phyloP scores from a whole-genome alignment of 2,797 vertebrate species.

The Fistularia tabacaria region DNA sequence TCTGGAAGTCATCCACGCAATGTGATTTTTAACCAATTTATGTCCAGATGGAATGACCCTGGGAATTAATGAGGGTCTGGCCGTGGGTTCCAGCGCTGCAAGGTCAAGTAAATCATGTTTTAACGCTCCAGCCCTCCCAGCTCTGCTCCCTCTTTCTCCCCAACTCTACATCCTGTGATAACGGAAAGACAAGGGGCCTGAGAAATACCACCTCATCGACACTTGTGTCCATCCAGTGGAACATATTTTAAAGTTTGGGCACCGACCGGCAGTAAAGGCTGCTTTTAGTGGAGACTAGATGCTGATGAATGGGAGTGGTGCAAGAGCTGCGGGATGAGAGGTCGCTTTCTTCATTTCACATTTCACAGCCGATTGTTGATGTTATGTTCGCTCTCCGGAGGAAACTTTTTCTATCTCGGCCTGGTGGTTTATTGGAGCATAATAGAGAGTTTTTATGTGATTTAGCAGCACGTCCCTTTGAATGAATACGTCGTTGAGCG shows the following conservation, averaged over 20 bases:
- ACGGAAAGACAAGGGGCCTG: conserved; percentile 82
- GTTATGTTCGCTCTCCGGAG: conserved; percentile 70
- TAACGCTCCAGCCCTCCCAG: conserved; percentile 74
- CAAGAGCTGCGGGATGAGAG: conserved; percentile 81
- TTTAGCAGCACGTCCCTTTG: conserved; percentile 59
- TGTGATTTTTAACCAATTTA: conserved; percentile 94
- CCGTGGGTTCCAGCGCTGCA: conserved; percentile 84
- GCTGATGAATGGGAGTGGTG: conserved; percentile 89
- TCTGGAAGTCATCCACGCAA: conserved; percentile 94
- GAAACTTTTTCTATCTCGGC: conserved; percentile 39
- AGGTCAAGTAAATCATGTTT: conserved; percentile 98
- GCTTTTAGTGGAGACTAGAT: conserved; percentile 89
- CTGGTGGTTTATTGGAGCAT: conserved; percentile 55
- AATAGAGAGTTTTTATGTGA: conserved; percentile 66
- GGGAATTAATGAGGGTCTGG: conserved; percentile 98
- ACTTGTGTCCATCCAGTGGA: conserved; percentile 84
- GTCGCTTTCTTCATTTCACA: conserved; percentile 79
- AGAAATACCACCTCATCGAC: conserved; percentile 91
- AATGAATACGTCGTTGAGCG: conserved; percentile 54
- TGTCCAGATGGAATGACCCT: conserved; percentile 91
- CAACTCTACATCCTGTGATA: conserved; percentile 85
- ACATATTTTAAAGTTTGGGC: conserved; percentile 83
- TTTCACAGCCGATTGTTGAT: conserved; percentile 67
- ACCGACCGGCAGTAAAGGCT: conserved; percentile 81
- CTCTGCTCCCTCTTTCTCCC: conserved; percentile 71